Evolutionary conservation across 1,140 invertebrate species (phyloP).

Genomic region (Papilio machaon): DNA sequence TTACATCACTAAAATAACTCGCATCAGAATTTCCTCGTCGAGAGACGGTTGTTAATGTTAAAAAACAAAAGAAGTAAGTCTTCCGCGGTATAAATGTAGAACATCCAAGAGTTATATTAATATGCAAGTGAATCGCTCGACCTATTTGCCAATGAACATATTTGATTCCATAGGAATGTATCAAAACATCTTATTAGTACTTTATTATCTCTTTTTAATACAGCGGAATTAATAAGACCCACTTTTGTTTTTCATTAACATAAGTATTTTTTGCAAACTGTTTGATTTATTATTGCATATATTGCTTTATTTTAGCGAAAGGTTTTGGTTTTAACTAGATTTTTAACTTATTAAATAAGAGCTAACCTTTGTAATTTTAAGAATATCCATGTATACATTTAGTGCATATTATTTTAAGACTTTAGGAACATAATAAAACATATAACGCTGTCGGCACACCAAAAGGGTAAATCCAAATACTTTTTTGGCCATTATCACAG

Average conservation of each 20-base stretch:
- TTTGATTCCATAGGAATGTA: background rate
- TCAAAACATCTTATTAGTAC: no score
- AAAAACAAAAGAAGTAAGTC: conserved; percentile 24
- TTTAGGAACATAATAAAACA: background rate
- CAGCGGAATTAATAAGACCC: no score
- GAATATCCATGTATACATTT: no score
- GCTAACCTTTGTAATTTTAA: no score
- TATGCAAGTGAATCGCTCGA: background rate
- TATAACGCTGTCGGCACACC: background rate
- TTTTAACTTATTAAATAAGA: no score
- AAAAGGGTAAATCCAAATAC: conserved; percentile 29
- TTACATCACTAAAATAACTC: conserved; percentile 34
- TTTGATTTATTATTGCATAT: no score
- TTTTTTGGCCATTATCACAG: conserved; percentile 32
- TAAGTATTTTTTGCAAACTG: no score
- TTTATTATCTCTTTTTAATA: no score
- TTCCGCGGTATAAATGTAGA: conserved; percentile 8
- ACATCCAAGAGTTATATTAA: background rate
- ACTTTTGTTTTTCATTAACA: no score
- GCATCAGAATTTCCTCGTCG: conserved; percentile 19
- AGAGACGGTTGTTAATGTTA: conserved; percentile 18
- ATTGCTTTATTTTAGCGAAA: no score
- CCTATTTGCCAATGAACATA: background rate
- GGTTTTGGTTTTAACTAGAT: no score
- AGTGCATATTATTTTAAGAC: background rate